phyloP scores from a whole-genome alignment of 2,888 invertebrate genomes.

The Stenoptilia bipunctidactyla region DNA sequence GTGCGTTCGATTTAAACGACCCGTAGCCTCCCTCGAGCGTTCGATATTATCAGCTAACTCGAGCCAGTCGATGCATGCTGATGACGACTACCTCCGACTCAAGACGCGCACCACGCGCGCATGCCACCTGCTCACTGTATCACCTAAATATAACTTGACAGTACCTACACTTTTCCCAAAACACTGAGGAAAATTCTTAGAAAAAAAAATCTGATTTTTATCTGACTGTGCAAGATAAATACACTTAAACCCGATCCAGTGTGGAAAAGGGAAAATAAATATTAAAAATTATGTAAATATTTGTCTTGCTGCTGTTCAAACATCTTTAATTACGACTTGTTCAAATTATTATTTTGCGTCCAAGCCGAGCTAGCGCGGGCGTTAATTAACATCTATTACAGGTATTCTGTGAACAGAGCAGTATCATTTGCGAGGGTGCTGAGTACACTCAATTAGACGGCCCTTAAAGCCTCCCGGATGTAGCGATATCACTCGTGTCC shows the following conservation, averaged over 20 bases:
- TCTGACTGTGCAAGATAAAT: slow-evolving; percentile 54
- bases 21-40: slow-evolving; percentile 38
- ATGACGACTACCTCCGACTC: slow-evolving; percentile 10
- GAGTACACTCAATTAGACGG: slow-evolving; percentile 68
- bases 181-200: no score
- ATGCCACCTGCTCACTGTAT: neutral
- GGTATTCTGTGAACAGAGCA: slow-evolving; percentile 62
- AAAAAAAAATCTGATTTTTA: slow-evolving; percentile 49
- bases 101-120: neutral
- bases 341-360: slow-evolving; percentile 66
- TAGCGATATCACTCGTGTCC: slow-evolving; percentile 9
- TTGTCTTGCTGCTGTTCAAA: slow-evolving; percentile 68
- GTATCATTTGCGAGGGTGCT: slow-evolving; percentile 64
- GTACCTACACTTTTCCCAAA: neutral
- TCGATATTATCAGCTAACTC: slow-evolving; percentile 29
- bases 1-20: slow-evolving; percentile 69
- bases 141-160: neutral
- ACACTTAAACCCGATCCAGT: slow-evolving; percentile 63
- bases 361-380: slow-evolving; percentile 46
- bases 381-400: slow-evolving; percentile 70
- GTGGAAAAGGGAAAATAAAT: slow-evolving; percentile 51
- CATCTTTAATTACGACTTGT: slow-evolving; percentile 69
- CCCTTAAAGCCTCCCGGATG: slow-evolving; percentile 17
- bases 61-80: slow-evolving; percentile 20
- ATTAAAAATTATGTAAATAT: slow-evolving; percentile 68